These are phyloP conservation scores for Falco peregrinus DNA, from an alignment of 2,797 vertebrate genomes.

Conservation along the genomic window DNA sequence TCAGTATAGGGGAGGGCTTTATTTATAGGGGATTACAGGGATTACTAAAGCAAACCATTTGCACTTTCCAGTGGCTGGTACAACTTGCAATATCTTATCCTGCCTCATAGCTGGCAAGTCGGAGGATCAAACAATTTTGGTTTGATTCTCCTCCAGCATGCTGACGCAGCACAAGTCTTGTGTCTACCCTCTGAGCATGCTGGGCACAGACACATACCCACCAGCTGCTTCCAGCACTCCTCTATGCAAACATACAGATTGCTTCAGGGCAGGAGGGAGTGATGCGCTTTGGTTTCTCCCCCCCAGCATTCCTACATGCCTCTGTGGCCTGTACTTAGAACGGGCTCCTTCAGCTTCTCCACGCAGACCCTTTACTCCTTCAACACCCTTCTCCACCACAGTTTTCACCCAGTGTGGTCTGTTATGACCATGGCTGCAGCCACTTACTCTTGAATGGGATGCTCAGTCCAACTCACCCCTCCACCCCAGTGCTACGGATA, in stretches of 20 bases:
- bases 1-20: not conserved
- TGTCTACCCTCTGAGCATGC: not conserved
- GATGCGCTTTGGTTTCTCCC: not conserved
- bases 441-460: not conserved
- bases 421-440: not conserved
- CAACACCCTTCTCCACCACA: not conserved
- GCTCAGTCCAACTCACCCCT: not conserved
- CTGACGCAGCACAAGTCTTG: not conserved
- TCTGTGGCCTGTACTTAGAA: not conserved
- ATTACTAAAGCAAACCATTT: conserved; percentile 13
- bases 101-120: not conserved
- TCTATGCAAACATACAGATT: not conserved
- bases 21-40: conserved; percentile 8
- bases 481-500: not conserved
- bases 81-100: not conserved
- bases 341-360: not conserved
- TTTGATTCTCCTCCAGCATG: conserved; percentile 27
- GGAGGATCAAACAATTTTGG: conserved; percentile 17
- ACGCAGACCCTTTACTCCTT: not conserved
- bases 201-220: not conserved
- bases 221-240: not conserved
- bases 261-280: not conserved
- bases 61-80: not conserved
- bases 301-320: not conserved
- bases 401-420: not conserved